These are phyloP conservation scores for Struthidea cinerea DNA, from an alignment of 2,113 vertebrate genomes.

Conservation along the genomic window DNA sequence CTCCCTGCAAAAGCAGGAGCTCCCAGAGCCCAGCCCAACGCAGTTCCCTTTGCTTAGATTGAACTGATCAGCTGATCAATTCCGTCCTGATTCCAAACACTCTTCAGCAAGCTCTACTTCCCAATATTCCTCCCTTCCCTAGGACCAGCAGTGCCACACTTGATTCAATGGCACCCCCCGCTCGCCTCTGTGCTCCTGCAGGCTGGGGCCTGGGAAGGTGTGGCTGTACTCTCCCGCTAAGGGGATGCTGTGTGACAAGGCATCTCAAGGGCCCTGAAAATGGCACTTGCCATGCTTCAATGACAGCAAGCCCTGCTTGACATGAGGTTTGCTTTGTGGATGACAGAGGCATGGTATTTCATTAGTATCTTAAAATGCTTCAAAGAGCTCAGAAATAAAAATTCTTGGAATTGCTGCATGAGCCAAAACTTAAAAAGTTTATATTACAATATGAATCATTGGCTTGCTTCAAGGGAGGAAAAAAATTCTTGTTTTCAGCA, in stretches of 20 bases:
- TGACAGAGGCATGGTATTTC: background rate
- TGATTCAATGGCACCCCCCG: rapidly evolving
- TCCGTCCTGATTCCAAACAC: background rate
- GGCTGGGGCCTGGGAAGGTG: background rate
- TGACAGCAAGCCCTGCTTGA: background rate
- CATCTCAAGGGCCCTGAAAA: background rate
- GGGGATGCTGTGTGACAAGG: background rate
- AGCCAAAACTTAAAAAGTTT: background rate
- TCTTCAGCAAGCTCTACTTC: background rate
- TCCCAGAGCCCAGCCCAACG: background rate
- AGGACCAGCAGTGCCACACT: background rate
- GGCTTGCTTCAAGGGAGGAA: background rate
- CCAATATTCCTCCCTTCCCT: rapidly evolving
- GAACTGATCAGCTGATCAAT: background rate
- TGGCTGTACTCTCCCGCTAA: rapidly evolving
- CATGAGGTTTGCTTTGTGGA: background rate
- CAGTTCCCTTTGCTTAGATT: background rate
- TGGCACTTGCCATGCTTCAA: background rate
- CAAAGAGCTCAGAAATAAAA: background rate
- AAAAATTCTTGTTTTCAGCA: background rate
- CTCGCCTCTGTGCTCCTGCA: background rate
- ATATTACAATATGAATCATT: background rate
- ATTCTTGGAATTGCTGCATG: background rate
- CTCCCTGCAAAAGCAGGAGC: background rate
- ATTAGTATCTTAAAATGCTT: background rate